Percentiles rank a stretch among this genome's conserved stretches.
Conservation (phyloP, 1,140 invertebrate genomes). For the Bombus affinis region DNA sequence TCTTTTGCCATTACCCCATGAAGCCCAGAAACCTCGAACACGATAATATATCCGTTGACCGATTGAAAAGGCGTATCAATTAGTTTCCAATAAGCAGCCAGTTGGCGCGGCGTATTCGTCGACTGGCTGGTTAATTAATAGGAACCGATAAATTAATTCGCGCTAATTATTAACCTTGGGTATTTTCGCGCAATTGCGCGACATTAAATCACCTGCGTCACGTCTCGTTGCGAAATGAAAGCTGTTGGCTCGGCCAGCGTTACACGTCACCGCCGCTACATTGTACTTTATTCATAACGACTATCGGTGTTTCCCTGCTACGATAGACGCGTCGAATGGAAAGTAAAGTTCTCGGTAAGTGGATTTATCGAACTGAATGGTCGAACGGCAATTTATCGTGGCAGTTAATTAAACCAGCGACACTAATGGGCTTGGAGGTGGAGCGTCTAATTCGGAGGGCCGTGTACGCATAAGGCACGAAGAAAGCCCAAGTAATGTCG, state of each 20-base stretch:
- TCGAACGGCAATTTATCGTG: constrained; percentile 70
- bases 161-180: constrained; percentile 1
- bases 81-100: neutral
- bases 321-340: constrained; percentile 6
- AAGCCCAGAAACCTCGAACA: no score
- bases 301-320: neutral
- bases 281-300: neutral
- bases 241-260: no score
- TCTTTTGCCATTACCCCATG: no score
- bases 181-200: neutral
- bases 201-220: neutral
- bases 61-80: neutral
- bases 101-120: neutral
- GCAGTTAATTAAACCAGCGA: constrained; percentile 71
- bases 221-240: neutral
- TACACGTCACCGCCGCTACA: no score
- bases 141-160: neutral
- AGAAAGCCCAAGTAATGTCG: constrained; percentile 26
- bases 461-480: constrained; percentile 23
- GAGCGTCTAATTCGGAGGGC: constrained; percentile 68
- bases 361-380: constrained; percentile 61
- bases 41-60: neutral
- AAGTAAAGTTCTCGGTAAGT: constrained; percentile 29
- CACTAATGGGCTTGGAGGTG: constrained; percentile 69
- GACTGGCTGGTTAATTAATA: neutral